A percentile compares a stretch with the other conserved stretches of the same genome.
Conservation (phyloP, 37 sponge, comb jelly and placozoan species). For the Eunapius fragilis region DNA sequence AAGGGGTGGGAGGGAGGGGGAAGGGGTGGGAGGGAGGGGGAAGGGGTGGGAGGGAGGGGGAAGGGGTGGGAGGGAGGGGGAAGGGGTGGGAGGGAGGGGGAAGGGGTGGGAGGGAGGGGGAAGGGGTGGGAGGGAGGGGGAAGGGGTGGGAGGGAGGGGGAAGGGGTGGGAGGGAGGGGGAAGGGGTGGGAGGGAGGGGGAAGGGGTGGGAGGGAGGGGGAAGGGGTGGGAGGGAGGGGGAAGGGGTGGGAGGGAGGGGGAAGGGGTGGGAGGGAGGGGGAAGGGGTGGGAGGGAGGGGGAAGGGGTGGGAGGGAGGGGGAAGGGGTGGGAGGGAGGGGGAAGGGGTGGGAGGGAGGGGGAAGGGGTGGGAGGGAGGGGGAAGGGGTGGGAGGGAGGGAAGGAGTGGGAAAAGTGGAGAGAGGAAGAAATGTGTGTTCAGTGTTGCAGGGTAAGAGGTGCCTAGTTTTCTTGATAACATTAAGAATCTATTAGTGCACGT, state of each 20-base stretch:
- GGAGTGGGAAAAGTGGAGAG: not conserved
- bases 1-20: not conserved
- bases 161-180: not conserved
- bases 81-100: not conserved
- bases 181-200: not conserved
- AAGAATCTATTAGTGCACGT: not conserved
- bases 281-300: not conserved
- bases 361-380: not conserved
- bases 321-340: not conserved
- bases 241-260: not conserved
- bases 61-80: not conserved
- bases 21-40: not conserved
- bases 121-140: not conserved
- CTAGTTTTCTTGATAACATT: conserved; percentile 25
- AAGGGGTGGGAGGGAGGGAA: not conserved
- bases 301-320: not conserved
- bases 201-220: not conserved
- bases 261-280: not conserved
- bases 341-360: not conserved
- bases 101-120: not conserved
- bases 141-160: not conserved
- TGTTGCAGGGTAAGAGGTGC: no score
- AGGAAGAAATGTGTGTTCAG: not conserved
- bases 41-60: not conserved
- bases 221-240: not conserved